Evolutionary conservation across 2,888 invertebrate species (phyloP), one percentile per base, ranked within the genome.

Genomic region (Leptura quadrifasciata): DNA sequence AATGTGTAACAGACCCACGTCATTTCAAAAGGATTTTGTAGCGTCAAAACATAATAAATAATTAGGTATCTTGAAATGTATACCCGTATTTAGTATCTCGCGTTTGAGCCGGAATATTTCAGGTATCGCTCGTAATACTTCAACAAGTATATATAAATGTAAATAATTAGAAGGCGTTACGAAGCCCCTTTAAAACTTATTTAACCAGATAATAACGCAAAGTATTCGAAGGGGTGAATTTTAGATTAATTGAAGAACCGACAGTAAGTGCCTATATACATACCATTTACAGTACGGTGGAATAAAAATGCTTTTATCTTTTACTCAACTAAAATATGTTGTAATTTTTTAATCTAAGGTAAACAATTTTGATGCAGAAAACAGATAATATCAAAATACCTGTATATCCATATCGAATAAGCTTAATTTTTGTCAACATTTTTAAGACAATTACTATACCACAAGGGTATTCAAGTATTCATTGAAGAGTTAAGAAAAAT

Each of bases 201-300:
- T 31, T 68, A 68, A 68, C 68, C 35, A 31, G 68, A 68, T 55
- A 57, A 55, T 68, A 31, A 68, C 60, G 55, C 55, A 17, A 68
- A 68, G 55, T 18, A 55, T 63, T 39, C 31, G 27, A 31, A 57
- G 35, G 68, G 68, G 68, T 68, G 68, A 55, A 68, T 68, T n/a
- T 63, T 63, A 39, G 39, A 63, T 63, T 35, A 18, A 39, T 35
- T 35, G 18, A 63, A 63, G 35, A 63, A 18, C 12, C 63, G 18
- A 63, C 20, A 39, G 35, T 8, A 39, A 63, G 39, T 17, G 15
- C 1, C 0, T 35, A 31, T 35, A 31, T 61, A 61, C 1, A 39
- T 39, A 39, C 10, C 10, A 39, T 10, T 39, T 39, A 39, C 35
- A 39, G 35, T 39, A 9, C 10, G 35, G 10, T 8, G 10, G 8